Evolutionary conservation across 2,113 vertebrate genomes (phyloP).

Genomic region (Onychorhynchus coronatus): DNA sequence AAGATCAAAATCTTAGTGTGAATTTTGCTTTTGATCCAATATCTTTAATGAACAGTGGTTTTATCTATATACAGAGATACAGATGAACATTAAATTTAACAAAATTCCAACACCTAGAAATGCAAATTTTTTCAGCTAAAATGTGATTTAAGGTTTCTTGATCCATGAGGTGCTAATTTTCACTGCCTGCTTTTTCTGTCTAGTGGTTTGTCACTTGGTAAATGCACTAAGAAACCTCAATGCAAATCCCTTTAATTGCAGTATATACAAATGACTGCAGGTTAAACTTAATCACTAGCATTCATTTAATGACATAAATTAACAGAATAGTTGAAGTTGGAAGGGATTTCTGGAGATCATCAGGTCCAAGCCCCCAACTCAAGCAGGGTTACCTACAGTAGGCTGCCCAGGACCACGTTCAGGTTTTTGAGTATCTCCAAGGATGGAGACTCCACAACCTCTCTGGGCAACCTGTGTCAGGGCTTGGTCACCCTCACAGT

Average conservation of each 20-base stretch:
- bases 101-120: background rate
- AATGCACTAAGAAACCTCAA: background rate
- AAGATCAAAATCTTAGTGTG: background rate
- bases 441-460: background rate
- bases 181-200: background rate
- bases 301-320: background rate
- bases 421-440: background rate
- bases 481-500: background rate
- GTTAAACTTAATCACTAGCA: background rate
- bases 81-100: background rate
- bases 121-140: background rate
- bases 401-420: background rate
- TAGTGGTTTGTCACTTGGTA: background rate
- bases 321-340: background rate
- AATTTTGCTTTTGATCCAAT: background rate
- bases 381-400: background rate
- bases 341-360: background rate
- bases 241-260: background rate
- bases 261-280: background rate
- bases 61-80: background rate
- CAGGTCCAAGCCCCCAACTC: accelerated
- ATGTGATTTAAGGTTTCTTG: background rate
- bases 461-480: background rate
- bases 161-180: background rate
- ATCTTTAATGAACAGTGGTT: background rate